phyloP scores from a whole-genome alignment of 2,888 invertebrate species.

The Diaphora mendica region DNA sequence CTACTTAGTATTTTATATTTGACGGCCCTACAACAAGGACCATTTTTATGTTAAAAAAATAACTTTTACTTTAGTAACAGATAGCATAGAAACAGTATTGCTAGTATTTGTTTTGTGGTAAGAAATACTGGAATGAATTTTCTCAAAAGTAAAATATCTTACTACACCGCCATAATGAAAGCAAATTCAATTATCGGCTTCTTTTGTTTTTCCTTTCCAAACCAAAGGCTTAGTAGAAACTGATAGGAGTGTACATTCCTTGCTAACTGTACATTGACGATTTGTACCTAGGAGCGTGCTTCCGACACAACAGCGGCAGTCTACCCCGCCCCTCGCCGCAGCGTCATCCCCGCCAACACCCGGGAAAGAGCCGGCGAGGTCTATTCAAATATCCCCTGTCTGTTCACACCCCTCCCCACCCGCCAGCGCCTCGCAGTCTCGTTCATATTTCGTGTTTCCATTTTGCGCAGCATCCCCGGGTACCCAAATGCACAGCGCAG shows the following conservation, averaged over 20 bases:
- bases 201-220: slow-evolving; percentile 71
- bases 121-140: slow-evolving; percentile 56
- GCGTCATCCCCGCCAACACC: slow-evolving; percentile 53
- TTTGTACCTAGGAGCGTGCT: slow-evolving; percentile 77
- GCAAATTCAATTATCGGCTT: slow-evolving; percentile 80
- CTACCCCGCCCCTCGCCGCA: slow-evolving; percentile 57
- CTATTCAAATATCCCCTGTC: slow-evolving; percentile 85
- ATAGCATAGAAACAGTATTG: slow-evolving; percentile 15
- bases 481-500: slow-evolving; percentile 83
- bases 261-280: slow-evolving; percentile 78
- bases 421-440: slow-evolving; percentile 86
- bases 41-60: background rate
- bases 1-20: background rate
- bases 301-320: slow-evolving; percentile 85
- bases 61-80: background rate
- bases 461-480: slow-evolving; percentile 88
- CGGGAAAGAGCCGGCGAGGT: slow-evolving; percentile 79
- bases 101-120: slow-evolving; percentile 46
- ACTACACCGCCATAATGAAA: slow-evolving; percentile 78
- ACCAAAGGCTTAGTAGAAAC: slow-evolving; percentile 68
- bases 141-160: slow-evolving; percentile 65
- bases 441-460: slow-evolving; percentile 87
- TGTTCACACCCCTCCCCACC: slow-evolving; percentile 82
- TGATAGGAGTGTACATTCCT: slow-evolving; percentile 82
- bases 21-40: background rate